Evolutionary conservation across 2,797 vertebrate species (phyloP), one percentile per base, ranked within the genome.

Genomic region (Typhlichthys subterraneus): DNA sequence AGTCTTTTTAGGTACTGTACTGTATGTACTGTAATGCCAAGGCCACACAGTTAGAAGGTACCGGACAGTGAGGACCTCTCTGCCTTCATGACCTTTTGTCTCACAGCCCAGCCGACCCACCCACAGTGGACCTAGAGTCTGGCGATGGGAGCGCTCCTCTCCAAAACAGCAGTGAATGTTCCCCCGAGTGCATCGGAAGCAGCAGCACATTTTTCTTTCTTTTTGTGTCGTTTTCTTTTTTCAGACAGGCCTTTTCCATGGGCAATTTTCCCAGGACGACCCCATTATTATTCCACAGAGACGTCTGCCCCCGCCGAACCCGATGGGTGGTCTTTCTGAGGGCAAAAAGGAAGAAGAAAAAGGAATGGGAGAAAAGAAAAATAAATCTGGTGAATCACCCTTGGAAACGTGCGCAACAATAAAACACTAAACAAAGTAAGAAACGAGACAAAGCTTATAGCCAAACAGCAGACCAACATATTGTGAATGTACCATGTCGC

Each of bases 241-340:
- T 73, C 65, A 87, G 85, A 79, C 85, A 80, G 78, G 82, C 85
- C 84, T 83, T 86, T 89, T 92, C 85, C 84, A 77, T 80, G 87
- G 90, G 89, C 90, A 90, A 74, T 85, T 92, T 92, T 92, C 92
- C 92, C 90, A 91, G 91, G 87, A 90, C 87, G 86, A 87, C 81
- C 85, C 87, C 84, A 93, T 93, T 92, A 93, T 92, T 92, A 93
- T 93, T 92, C 92, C 84, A 72, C 73, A 82, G 91, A 91, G 91
- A 92, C 66, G 79, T 87, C 84, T 84, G 87, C 88, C 88, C 89
- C 89, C 88, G 87, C 86, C 76, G 61, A 88, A 83, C 90, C 89
- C 89, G 69, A 92, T 92, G 92, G 91, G 92, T 93, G 92, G 92
- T 92, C 91, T 89, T 84, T 90, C 66, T 84, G 70, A 85, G 83